Base-by-base conservation (phyloP, 2,888 invertebrate species). In the Cerastis leucographa region DNA sequence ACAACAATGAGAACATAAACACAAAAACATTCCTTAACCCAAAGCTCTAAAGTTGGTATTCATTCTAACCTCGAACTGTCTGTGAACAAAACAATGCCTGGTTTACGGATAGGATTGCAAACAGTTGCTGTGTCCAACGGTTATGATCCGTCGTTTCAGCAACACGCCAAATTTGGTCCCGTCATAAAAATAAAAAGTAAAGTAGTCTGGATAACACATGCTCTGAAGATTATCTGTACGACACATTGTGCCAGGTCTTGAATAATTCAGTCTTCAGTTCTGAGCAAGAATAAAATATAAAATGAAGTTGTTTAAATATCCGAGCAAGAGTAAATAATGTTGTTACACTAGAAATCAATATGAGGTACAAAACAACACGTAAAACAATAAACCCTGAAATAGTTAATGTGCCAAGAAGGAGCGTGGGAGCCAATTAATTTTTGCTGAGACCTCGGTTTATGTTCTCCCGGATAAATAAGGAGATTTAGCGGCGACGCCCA, bases 381-480 rank as follows among this genome's bases (percentile, higher is more conserved):
- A 86, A 85, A 89, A 88, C 82, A 89, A 94, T 95, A 95, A 94
- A 93, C 91, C 90, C 84, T 90, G 89, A 92, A 93, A 94, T 92
- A 94, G 91, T 90, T 93, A 94, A 94, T 93, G 94, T 93, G 93
- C 93, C 93, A 93, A 94, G 94, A 92, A 95, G 93, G 92, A 93
- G 89, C 93, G 92, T 93, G 92, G 93, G 92, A 93, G 94, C 94
- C 96, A 96, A 96, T 96, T 96, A 96, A 95, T 96, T 95, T 96
- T 95, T 95, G 94, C 94, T 92, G 94, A 94, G 93, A 94, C 94
- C 94, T 92, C 93, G 93, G 93, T 96, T 96, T 96, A 96, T 96
- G 95, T 95, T 94, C 93, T 94, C 93, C 93, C 93, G 95, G 95
- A 96, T 96, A 96, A 96, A 96, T 96, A 96, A 96, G 95, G 92